phyloP scores from a whole-genome alignment of 2,888 invertebrate genomes.

The Parapristionchus giblindavisi region DNA sequence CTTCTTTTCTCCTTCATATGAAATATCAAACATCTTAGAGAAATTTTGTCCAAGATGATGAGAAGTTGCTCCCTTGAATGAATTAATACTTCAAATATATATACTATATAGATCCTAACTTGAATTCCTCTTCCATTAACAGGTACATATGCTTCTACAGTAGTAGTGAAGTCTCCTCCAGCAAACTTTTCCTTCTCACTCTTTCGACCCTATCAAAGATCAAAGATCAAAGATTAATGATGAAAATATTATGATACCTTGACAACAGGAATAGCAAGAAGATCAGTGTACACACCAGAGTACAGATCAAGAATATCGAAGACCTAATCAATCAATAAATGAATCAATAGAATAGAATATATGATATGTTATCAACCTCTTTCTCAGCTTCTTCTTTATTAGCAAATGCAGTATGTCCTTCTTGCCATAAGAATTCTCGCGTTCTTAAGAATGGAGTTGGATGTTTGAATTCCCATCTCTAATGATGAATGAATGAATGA shows the following conservation, averaged over 20 bases:
- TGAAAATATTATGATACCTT: conserved; percentile 73
- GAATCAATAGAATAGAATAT: no score
- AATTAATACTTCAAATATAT: neutral
- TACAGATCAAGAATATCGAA: conserved; percentile 81
- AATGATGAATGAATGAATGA: conserved; percentile 50
- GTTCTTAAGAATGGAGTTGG: conserved; percentile 98
- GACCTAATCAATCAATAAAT: conserved; percentile 78
- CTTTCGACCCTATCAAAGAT: conserved; percentile 76
- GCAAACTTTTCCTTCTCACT: conserved; percentile 99
- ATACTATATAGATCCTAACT: conserved; percentile 17
- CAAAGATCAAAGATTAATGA: neutral
- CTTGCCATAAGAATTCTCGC: conserved; percentile 99
- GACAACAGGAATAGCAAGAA: conserved; percentile 93
- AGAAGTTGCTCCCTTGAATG: conserved; percentile 86
- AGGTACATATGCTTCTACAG: conserved; percentile 89
- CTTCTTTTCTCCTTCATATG: conserved; percentile 77
- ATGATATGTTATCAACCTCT: conserved; percentile 79
- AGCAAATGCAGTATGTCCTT: conserved; percentile 93
- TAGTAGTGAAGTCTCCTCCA: conserved; percentile 94
- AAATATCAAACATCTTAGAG: conserved; percentile 98
- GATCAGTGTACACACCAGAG: conserved; percentile 86
- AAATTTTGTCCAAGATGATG: conserved; percentile 99
- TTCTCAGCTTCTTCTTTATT: conserved; percentile 83
- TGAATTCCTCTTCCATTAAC: conserved; percentile 68
- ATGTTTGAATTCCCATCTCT: conserved; percentile 99